phyloP scores from a whole-genome alignment of 2,113 vertebrate species.

The Antigone vipio region DNA sequence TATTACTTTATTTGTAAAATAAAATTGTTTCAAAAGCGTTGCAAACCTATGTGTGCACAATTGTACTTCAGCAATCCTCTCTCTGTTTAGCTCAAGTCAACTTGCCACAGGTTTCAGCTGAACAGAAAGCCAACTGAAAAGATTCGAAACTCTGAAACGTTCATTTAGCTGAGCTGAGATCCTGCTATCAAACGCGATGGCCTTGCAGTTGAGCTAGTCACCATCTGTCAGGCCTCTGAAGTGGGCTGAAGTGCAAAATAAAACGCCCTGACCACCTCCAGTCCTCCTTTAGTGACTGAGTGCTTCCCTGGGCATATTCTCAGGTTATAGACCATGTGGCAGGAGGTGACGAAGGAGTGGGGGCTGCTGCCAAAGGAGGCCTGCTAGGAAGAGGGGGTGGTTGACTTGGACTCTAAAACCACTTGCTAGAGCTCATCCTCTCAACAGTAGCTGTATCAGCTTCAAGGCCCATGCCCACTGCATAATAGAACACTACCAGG shows the following conservation, averaged over 20 bases:
- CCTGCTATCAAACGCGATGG: neutral
- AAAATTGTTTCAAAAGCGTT: neutral
- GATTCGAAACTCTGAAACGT: neutral
- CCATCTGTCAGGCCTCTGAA: neutral
- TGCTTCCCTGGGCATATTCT: neutral
- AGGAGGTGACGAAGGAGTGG: neutral
- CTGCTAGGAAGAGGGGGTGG: neutral
- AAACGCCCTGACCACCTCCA: neutral
- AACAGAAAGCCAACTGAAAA: neutral
- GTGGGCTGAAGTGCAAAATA: neutral
- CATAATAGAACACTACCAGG: accelerated
- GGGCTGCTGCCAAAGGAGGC: neutral
- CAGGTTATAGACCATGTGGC: neutral
- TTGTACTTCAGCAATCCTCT: neutral
- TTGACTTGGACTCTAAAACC: neutral
- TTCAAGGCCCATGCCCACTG: neutral
- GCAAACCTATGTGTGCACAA: neutral
- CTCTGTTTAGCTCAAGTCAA: neutral
- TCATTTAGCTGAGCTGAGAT: neutral
- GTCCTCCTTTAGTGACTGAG: neutral
- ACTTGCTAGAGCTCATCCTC: accelerated
- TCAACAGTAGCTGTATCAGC: neutral
- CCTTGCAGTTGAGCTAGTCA: neutral
- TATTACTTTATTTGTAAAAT: neutral
- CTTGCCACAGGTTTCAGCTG: neutral